phyloP scores from a whole-genome alignment of 1,140 invertebrate genomes.

The Whitmania pigra region DNA sequence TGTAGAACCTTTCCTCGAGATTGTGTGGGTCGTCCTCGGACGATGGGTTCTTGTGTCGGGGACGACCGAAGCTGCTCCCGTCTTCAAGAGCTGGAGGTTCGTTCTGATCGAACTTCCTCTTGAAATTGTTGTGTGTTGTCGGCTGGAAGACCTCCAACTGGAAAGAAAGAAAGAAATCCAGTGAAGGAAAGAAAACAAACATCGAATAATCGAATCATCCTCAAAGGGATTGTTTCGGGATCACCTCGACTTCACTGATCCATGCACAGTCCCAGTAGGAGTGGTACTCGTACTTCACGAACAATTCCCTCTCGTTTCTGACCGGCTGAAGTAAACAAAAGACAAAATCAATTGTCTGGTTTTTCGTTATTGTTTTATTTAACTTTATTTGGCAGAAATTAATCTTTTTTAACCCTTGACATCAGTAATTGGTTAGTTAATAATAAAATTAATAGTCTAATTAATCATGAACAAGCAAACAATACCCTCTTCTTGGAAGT shows the following conservation, averaged over 20 bases:
- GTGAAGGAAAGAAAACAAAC: no score
- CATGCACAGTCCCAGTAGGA: slow-evolving; percentile 95
- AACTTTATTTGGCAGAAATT: neutral
- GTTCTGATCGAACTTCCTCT: slow-evolving; percentile 84
- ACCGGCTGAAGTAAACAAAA: neutral
- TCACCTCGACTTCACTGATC: slow-evolving; percentile 62
- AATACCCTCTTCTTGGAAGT: slow-evolving; percentile 7
- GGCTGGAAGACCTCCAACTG: slow-evolving; percentile 89
- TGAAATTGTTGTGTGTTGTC: slow-evolving; percentile 75
- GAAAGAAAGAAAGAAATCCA: slow-evolving; percentile 28
- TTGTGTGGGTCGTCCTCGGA: slow-evolving; percentile 23
- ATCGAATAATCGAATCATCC: no score
- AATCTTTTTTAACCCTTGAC: no score
- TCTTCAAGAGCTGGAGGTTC: slow-evolving; percentile 82
- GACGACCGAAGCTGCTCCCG: slow-evolving; percentile 30
- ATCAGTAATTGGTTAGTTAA: no score
- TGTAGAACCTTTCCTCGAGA: slow-evolving; percentile 66
- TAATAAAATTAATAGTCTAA: no score
- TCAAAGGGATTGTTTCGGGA: neutral
- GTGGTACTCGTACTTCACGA: slow-evolving; percentile 84
- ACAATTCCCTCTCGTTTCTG: slow-evolving; percentile 63
- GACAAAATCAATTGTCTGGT: neutral
- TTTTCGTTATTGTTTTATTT: neutral
- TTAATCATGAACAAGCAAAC: neutral
- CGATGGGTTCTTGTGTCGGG: neutral